Base-by-base conservation (phyloP, 2,888 invertebrate genomes). In the Parnassius apollo region DNA sequence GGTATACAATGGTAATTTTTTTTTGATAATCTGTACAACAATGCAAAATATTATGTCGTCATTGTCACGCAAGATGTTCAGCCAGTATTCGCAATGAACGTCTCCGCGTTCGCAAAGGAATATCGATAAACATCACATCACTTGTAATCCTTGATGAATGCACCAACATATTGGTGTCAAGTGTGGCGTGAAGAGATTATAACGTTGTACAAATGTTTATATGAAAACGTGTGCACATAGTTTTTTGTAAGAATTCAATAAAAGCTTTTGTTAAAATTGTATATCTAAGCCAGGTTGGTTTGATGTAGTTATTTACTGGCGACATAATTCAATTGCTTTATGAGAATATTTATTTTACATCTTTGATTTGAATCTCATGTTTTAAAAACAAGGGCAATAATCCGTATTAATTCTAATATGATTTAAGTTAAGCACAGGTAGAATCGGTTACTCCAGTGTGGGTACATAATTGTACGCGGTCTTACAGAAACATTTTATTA, bases 181-280 rank as follows among this genome's bases (percentile, higher is more conserved):
- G 91, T 91, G 91, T 88, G 86, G 70, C 91, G 88, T 91, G 88
- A 84, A 79, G 66, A 80, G 90, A 88, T 91, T 89, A 91, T 72
- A 71, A 80, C 74, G 77, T 90, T 90, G 89, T 88, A 85, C 86
- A 89, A 89, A 86, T 71, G 68, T 70, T 65, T 68, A 57, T 65
- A 49, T 52, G 51, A 55, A 57, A 62, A 46, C 51, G 50, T 64
- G 18, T 13, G 48, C 59, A 52, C 22, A 63, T 22, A 49, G 11
- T 64, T 60, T 62, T 59, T 60, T 56, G 52, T 44, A 22, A 25
- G 44, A 57, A 60, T 35, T 48, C 22, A 48, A 44, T 53, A 53
- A 57, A 22, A 42, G 25, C 50, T 35, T 62, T 62, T 57, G 52
- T 62, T 46, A 52, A 50, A 11, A n/a, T 35, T 35, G 46, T 12